phyloP scores from a whole-genome alignment of 1,140 invertebrate genomes.

The Tetramorium alpestre region DNA sequence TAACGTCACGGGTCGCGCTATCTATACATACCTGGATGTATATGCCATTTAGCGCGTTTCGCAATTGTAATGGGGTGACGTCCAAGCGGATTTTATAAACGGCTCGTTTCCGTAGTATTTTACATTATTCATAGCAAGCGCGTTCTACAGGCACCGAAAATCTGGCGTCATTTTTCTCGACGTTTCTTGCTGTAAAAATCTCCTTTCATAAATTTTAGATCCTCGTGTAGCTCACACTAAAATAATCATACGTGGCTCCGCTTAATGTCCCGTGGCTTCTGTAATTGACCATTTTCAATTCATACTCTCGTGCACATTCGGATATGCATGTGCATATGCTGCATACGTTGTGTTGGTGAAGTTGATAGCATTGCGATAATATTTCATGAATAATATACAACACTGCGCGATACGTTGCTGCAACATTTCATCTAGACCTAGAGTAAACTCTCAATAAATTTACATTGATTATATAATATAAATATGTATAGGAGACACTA shows the following conservation, averaged over 20 bases:
- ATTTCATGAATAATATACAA: background rate
- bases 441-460: background rate
- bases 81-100: conserved; percentile 14
- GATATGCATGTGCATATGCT: background rate
- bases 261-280: conserved; percentile 15
- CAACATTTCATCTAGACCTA: background rate
- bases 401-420: background rate
- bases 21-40: background rate
- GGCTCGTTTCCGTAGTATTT: conserved; percentile 18
- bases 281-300: conserved; percentile 46
- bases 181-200: conserved; percentile 8
- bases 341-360: background rate
- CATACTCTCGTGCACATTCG: conserved; percentile 13
- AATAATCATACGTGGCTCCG: conserved; percentile 21
- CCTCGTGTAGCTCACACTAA: background rate
- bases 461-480: conserved; percentile 1
- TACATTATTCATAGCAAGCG: conserved; percentile 28
- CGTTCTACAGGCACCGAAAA: conserved; percentile 1
- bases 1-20: background rate
- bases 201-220: conserved; percentile 30
- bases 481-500: background rate
- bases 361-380: conserved; percentile 26
- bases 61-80: background rate
- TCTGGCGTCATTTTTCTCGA: conserved; percentile 23
- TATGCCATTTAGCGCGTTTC: background rate